Conservation (phyloP, 2,888 invertebrate genomes). For the Conomelus anceps region DNA sequence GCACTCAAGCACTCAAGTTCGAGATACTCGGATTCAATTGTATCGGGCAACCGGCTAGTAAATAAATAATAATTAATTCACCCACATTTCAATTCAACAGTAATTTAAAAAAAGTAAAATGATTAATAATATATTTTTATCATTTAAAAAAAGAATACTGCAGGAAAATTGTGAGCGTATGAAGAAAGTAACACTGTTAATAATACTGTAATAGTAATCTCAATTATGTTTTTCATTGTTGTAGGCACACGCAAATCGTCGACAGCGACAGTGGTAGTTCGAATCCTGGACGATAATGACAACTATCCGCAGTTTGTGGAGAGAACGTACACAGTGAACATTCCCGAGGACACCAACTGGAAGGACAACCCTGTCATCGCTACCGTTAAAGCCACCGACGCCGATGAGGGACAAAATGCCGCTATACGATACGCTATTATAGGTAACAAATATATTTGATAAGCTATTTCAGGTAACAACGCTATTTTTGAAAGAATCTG, state of each 20-base stretch:
- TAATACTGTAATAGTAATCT: too few relatives aligned
- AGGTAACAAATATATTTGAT: slow-evolving; percentile 44
- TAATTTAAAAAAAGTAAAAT: too few relatives aligned
- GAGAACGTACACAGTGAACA: slow-evolving; percentile 76
- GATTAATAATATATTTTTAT: too few relatives aligned
- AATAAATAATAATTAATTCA: too few relatives aligned
- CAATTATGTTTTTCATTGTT: too few relatives aligned
- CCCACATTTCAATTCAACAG: too few relatives aligned
- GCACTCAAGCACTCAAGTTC: too few relatives aligned
- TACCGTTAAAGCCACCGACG: slow-evolving; percentile 76
- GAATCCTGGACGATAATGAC: slow-evolving; percentile 83
- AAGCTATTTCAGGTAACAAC: slow-evolving; percentile 73
- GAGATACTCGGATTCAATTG: too few relatives aligned
- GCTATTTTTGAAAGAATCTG: background rate
- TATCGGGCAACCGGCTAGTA: too few relatives aligned
- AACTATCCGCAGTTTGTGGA: slow-evolving; percentile 91
- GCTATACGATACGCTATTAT: slow-evolving; percentile 91
- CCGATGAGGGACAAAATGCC: slow-evolving; percentile 87
- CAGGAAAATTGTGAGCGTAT: too few relatives aligned
- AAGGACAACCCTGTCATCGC: slow-evolving; percentile 77
- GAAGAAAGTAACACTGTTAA: too few relatives aligned
- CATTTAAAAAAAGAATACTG: too few relatives aligned
- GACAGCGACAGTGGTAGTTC: slow-evolving; percentile 74
- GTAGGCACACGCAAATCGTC: slow-evolving; percentile 56
- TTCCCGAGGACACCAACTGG: slow-evolving; percentile 84